A percentile compares a stretch with the other conserved stretches of the same genome.
phyloP scores from a whole-genome alignment of 2,797 vertebrate genomes.

The Dallia pectoralis region DNA sequence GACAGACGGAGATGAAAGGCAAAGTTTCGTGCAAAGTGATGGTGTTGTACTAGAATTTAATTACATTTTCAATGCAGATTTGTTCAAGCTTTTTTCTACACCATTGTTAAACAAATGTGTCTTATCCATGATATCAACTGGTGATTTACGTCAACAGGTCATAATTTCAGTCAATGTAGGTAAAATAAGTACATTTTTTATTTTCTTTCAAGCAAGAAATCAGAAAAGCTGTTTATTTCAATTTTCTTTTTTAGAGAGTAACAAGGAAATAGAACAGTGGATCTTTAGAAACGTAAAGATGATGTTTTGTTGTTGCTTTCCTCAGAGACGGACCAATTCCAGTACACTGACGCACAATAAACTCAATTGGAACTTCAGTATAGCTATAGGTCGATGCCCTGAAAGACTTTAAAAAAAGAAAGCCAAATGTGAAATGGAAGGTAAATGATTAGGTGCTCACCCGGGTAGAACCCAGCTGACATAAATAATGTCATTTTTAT shows the following conservation, averaged over 20 bases:
- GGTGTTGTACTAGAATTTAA: no score
- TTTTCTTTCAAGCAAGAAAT: not conserved
- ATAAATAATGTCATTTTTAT: conserved; percentile 25
- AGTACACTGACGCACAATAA: not conserved
- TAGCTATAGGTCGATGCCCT: not conserved
- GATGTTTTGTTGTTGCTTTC: not conserved
- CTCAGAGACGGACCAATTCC: not conserved
- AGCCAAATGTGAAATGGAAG: not conserved
- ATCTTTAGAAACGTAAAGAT: not conserved
- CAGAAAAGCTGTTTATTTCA: not conserved
- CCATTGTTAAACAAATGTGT: no score
- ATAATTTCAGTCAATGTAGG: no score
- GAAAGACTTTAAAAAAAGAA: not conserved
- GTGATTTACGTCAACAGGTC: no score
- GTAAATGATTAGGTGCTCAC: not conserved
- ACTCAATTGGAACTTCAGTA: not conserved
- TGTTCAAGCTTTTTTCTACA: not conserved
- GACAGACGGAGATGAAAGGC: not conserved
- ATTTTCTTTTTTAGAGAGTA: not conserved
- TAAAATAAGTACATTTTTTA: no score
- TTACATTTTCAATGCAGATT: not conserved
- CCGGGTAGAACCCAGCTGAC: conserved; percentile 18
- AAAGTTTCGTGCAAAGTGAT: not conserved
- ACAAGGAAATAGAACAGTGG: not conserved
- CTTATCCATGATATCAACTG: no score